Base-by-base conservation (phyloP, 2,113 vertebrate species). In the Nesoenas mayeri region DNA sequence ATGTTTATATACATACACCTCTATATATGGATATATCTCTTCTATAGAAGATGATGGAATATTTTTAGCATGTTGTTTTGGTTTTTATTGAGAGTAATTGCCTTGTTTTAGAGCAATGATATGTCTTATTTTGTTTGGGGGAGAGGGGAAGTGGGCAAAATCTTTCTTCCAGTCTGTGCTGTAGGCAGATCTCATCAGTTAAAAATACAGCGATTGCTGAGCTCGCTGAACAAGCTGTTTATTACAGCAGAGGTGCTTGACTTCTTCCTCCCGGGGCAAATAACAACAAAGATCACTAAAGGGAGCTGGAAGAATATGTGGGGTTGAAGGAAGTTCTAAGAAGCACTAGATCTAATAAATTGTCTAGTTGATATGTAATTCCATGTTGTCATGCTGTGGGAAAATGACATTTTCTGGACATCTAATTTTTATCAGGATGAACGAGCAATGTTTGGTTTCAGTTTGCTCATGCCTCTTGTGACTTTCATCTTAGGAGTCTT, bases 191-290 rank as follows among this genome's bases (percentile, higher is more conserved):
- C 90, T 94, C 75, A 53, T 84, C 88, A 94, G 61, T 64, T 91
- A 87, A 75, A 92, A 89, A 88, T 56, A 82, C 54, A 81, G 20
- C 62, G 73, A 21, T 67, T 96, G 58, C 97, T 95, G 77, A 94
- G 64, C 77, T 96, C 79, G 75, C 58, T 91, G 70, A 93, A 62
- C 81, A 84, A 83, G 77, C 60, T 93, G 56, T 61, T 95, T 64
- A 20, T 77, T 93, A 57, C 60, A 78, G 57, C 87, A 54, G 24
- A 75, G 74, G 65, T 95, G 40, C 74, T 95, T 92, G 79, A 36
- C 48, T 91, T 38, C 36, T 79, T 85, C 86, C 78, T 87, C 6
- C 9, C 31, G 62, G 79, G 62, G 70, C 34, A 89, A 48, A 44
- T 85, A 78, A 67, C 79, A 47, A 11, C 50, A 36, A 69, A 61